Evolutionary conservation across 2,888 invertebrate genomes (phyloP).

Genomic region (Prosopocoilus inquinatus): DNA sequence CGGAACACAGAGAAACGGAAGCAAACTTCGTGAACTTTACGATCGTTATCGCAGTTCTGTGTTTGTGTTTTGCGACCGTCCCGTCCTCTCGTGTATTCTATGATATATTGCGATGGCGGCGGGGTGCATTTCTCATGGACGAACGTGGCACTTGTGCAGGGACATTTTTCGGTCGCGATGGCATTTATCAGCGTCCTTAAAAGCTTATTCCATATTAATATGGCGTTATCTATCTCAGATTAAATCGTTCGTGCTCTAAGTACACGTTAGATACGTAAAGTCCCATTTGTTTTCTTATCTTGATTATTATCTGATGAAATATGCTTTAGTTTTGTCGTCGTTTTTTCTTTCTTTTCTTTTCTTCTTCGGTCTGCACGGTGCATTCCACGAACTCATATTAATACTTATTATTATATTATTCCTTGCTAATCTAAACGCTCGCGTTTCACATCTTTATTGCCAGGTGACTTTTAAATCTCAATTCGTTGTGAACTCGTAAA

Average conservation of each 20-base stretch:
- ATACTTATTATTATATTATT: not conserved
- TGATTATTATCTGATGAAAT: constrained; percentile 15
- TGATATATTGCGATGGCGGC: constrained; percentile 22
- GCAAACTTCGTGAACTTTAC: constrained; percentile 8
- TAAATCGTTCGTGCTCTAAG: constrained; percentile 32
- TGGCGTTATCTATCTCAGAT: constrained; percentile 31
- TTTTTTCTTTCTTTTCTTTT: not conserved
- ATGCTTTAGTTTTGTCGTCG: not conserved
- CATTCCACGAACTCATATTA: not conserved
- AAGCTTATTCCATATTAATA: constrained; percentile 30
- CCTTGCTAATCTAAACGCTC: too few species aligned
- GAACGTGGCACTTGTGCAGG: constrained; percentile 8
- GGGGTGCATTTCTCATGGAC: constrained; percentile 24
- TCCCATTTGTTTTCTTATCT: constrained; percentile 20
- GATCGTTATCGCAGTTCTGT: constrained; percentile 8
- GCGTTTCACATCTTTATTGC: too few species aligned
- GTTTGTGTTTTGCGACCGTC: constrained; percentile 9
- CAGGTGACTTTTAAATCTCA: too few species aligned
- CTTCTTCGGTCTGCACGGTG: not conserved
- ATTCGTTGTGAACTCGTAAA: too few species aligned
- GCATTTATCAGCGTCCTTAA: constrained; percentile 25
- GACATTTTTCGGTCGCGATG: constrained; percentile 15
- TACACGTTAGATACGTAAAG: constrained; percentile 22
- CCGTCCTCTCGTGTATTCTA: constrained; percentile 6
- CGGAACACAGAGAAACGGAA: constrained; percentile 10